These are phyloP conservation scores for Leptinotarsa tumamoca DNA, from an alignment of 2,888 invertebrate genomes.

Conservation along the genomic window DNA sequence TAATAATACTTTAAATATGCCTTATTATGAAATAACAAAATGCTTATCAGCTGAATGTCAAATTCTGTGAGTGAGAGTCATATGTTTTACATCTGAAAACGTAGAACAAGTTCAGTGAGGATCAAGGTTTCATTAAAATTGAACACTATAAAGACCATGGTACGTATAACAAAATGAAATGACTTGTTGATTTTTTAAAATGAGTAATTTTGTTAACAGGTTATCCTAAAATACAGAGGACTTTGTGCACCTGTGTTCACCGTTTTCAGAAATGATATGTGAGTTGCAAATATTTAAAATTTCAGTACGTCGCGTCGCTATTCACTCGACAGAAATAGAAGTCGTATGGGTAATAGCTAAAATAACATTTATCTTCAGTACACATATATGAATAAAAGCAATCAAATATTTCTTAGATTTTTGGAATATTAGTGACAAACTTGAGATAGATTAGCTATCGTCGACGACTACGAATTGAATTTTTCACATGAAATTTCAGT, in stretches of 20 bases:
- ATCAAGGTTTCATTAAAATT: background rate
- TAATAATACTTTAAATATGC: background rate
- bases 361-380: too few species aligned
- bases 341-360: too few species aligned
- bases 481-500: too few species aligned
- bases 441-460: too few species aligned
- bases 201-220: slow-evolving; percentile 57
- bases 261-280: slow-evolving; percentile 52
- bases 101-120: background rate
- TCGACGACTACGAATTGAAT: too few species aligned
- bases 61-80: background rate
- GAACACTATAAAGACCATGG: background rate
- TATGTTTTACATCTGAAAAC: background rate
- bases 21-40: background rate
- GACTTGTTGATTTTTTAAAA: background rate
- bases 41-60: background rate
- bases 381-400: too few species aligned
- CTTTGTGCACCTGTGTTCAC: slow-evolving; percentile 80
- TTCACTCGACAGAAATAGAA: too few species aligned
- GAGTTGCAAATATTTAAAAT: slow-evolving; percentile 36
- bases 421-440: too few species aligned
- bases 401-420: too few species aligned
- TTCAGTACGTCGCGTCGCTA: too few species aligned
- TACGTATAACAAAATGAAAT: background rate
- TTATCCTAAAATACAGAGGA: slow-evolving; percentile 72